Base-by-base conservation (phyloP, 92 coral and sea anemone genomes). In the Phenganax marumi region DNA sequence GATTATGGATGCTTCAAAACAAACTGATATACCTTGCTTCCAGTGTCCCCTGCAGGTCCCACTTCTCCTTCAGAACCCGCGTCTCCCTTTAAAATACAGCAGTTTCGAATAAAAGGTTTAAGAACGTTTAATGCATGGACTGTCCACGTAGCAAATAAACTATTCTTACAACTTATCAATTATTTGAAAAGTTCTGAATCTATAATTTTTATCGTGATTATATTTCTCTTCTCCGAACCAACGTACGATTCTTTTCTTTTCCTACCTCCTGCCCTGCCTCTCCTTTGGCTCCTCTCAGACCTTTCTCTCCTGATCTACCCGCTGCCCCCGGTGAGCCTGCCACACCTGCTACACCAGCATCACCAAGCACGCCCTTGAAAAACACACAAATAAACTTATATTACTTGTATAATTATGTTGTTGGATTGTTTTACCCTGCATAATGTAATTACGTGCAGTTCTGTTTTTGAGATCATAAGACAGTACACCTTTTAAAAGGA, bases 281-380 rank as follows among this genome's bases (percentile, higher is more conserved):
- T 73, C 78, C 78, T 48, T 50, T 48, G 7, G 7, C 62, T 13
- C 78, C 78, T 49, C 33, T 14, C 0, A 3, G 25, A 8, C 78
- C 78, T 52, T 52, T 73, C 25, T 24, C 19, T 9, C 78, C 78
- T 9, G 8, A 6, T 14, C 51, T 48, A 48, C 78, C 78, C n/a
- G 12, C 58, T 13, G 58, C 51, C 51, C 78, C 78, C 10, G 78
- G 78, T 33, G 33, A 51, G 7, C 78, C 78, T 50, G 56, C 46
- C 11, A 43, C n/a, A 50, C 78, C 78, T 50, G 55, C 58, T 50
- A 22, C 8, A 14, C 78, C 78, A 22, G 23, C 33, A 50, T 73
- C 78, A 23, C 78, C 78, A 17, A 22, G 24, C 43, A 73, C 3
- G 21, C 78, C 78, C 78, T 73, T 49, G 70, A 50, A 73, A 50